Conservation (phyloP, 2,888 invertebrate species). For the Xiphydria camelus region DNA sequence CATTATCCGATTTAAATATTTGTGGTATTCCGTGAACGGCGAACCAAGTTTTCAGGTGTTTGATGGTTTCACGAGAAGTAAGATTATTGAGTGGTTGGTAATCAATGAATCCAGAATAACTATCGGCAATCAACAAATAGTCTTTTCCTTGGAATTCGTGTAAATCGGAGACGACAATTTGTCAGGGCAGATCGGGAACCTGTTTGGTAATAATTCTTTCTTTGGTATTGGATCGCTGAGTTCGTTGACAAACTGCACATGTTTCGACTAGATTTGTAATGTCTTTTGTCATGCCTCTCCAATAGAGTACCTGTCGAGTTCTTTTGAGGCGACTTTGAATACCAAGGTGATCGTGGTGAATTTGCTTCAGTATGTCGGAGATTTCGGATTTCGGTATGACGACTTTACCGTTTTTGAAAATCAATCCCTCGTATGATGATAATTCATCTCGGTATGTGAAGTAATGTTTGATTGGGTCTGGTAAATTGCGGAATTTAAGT, state of each 20-base stretch:
- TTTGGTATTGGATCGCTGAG: slow-evolving; percentile 11
- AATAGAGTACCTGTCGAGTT: slow-evolving; percentile 29
- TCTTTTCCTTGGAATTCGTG: slow-evolving; percentile 16
- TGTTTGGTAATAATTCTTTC: too few species aligned
- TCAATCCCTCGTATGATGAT: too few species aligned
- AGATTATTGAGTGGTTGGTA: too few species aligned
- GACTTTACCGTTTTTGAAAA: slow-evolving; percentile 19
- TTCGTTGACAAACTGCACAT: slow-evolving; percentile 22
- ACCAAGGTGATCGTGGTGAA: slow-evolving; percentile 36
- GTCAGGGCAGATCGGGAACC: slow-evolving; percentile 22
- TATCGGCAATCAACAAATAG: too few species aligned
- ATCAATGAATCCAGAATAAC: too few species aligned
- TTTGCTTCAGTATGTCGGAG: slow-evolving; percentile 25
- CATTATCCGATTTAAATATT: too few species aligned
- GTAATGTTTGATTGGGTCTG: too few species aligned
- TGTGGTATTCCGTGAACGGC: too few species aligned
- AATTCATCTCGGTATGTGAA: too few species aligned
- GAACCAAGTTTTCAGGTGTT: too few species aligned
- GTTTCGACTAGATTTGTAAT: slow-evolving; percentile 24
- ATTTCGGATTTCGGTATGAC: slow-evolving; percentile 26
- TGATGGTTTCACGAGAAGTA: too few species aligned
- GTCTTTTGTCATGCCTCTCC: slow-evolving; percentile 31
- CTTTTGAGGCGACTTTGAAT: slow-evolving; percentile 28
- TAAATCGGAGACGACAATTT: slow-evolving; percentile 21
- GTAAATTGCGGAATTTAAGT: too few species aligned